Evolutionary conservation across 2,888 invertebrate species (phyloP), one percentile per base, ranked within the genome.

Genomic region (Melikaiella ostensackeni): DNA sequence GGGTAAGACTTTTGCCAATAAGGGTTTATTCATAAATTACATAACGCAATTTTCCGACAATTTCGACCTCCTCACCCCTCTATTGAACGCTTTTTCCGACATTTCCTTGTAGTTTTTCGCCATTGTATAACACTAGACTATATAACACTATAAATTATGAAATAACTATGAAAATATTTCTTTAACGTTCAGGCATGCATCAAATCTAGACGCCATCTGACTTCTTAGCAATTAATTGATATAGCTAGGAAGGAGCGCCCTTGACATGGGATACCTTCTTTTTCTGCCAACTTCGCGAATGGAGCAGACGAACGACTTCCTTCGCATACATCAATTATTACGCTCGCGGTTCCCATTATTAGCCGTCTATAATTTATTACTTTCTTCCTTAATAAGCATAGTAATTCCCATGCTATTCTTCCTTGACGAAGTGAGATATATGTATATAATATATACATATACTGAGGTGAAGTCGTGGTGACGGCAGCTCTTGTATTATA

Each of bases 321-420:
- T 90, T 89, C 88, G 89, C 89, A 89, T 89, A 88, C 87, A 88
- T 89, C 89, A 89, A 90, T 90, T 89, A 90, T 90, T 89, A 90
- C 85, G 86, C 84, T 82, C 82, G 83, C 83, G 87, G 88, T 89
- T 89, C 88, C 88, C 89, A 88, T 88, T 89, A 89, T 89, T 89
- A 89, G 86, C 88, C 84, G 84, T 78, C 87, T 88, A 88, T 91
- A 91, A 91, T 91, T 90, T 91, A 91, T 91, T 90, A 89, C 90
- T 90, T 90, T 90, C 89, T 87, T 88, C 87, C 88, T 91, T 91
- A 91, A 91, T 91, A 91, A 91, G 90, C 90, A 89, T 90, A 91
- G 90, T 89, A 89, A 87, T 91, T 90, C 89, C 88, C 89, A 89
- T 88, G 87, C 85, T 85, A 85, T 88, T 87, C 87, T 82, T 81